Evolutionary conservation across 2,888 invertebrate species (phyloP).

Genomic region (Rhogogaster chlorosoma): DNA sequence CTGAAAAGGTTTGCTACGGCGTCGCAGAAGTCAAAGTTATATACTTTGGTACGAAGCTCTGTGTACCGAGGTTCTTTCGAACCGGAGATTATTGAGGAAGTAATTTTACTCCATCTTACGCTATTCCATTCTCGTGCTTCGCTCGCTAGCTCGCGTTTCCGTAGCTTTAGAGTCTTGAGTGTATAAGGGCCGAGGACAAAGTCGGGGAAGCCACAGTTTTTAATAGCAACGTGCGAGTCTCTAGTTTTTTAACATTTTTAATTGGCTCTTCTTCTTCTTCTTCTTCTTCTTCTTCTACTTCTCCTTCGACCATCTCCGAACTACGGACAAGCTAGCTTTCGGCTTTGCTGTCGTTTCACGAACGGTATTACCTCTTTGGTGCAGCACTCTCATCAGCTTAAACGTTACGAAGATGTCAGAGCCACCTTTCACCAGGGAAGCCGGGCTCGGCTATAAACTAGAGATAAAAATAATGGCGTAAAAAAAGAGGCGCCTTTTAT

Average conservation of each 20-base stretch:
- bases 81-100: constrained; percentile 48
- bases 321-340: not conserved
- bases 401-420: constrained; percentile 18
- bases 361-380: not conserved
- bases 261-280: not conserved
- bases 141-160: not conserved
- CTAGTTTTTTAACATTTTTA: constrained; percentile 7
- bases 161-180: not conserved
- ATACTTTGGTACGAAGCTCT: not conserved
- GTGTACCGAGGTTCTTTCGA: not conserved
- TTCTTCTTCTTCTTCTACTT: not conserved
- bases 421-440: not conserved
- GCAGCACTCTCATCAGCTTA: constrained; percentile 21
- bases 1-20: not conserved
- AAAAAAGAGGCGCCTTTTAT: constrained; percentile 15
- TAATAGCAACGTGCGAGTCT: constrained; percentile 23
- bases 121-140: not conserved
- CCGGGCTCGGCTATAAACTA: not conserved
- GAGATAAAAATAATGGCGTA: not conserved
- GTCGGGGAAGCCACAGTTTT: constrained; percentile 5
- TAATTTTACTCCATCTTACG: constrained; percentile 29
- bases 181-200: not conserved
- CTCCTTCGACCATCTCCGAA: not conserved
- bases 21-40: not conserved
- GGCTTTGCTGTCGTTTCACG: constrained; percentile 1